Evolutionary conservation across 1,140 invertebrate genomes (phyloP).

Genomic region (Cydia fagiglandana): DNA sequence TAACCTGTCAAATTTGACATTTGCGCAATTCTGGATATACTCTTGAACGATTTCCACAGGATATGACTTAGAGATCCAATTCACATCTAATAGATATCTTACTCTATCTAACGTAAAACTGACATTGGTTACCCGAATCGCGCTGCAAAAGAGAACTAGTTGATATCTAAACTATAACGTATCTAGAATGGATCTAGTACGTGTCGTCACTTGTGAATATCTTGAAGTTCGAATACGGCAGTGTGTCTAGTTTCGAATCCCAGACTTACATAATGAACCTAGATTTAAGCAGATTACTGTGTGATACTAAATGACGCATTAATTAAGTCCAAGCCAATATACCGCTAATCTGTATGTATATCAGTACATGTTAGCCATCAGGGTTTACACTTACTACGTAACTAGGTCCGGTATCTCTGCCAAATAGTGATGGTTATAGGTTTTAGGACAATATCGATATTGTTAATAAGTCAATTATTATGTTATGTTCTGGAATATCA

Average conservation of each 20-base stretch:
- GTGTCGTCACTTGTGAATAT: no score
- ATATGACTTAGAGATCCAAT: no score
- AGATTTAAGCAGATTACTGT: background rate
- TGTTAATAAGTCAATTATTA: background rate
- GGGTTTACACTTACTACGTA: background rate
- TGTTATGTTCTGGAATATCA: background rate
- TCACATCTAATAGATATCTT: no score
- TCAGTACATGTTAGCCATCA: background rate
- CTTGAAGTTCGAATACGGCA: no score
- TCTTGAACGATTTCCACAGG: no score
- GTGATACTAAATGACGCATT: conserved; percentile 3
- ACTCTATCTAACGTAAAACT: no score
- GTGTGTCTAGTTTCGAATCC: background rate
- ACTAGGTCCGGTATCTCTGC: background rate
- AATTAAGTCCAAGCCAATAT: conserved; percentile 5
- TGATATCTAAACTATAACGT: no score
- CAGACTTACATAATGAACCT: background rate
- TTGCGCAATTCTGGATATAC: no score
- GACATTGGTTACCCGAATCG: no score
- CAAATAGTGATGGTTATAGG: conserved; percentile 5
- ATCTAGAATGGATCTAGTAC: no score
- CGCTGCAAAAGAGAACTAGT: no score
- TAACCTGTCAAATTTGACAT: no score
- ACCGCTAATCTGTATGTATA: conserved; percentile 18
- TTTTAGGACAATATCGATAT: background rate